A percentile compares a stretch with the other conserved stretches of the same genome.
phyloP scores from a whole-genome alignment of 1,140 invertebrate genomes.

The Drosophila kanapiae region DNA sequence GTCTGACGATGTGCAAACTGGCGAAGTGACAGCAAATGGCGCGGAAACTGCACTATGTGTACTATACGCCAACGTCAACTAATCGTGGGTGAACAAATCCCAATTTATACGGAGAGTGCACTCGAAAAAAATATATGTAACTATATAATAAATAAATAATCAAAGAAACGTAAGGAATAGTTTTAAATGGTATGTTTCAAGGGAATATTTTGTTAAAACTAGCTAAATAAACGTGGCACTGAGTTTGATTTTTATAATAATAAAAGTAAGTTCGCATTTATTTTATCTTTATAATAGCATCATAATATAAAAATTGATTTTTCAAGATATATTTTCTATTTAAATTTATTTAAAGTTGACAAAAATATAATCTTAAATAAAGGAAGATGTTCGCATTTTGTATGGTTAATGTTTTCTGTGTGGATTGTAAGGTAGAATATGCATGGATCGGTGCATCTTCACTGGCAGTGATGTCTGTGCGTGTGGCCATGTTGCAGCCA shows the following conservation, averaged over 20 bases:
- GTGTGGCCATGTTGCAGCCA: constrained; percentile 32
- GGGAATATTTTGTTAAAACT: no score
- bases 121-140: background rate
- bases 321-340: background rate
- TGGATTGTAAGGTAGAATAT: background rate
- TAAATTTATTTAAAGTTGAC: background rate
- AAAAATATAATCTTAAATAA: background rate
- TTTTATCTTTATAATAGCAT: no score
- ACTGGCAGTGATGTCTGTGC: constrained; percentile 9
- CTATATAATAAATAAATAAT: no score
- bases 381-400: background rate
- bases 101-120: constrained; percentile 76
- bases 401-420: background rate
- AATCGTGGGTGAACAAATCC: constrained; percentile 82
- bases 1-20: constrained; percentile 81
- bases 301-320: no score
- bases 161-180: no score
- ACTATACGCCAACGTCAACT: constrained; percentile 71
- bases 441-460: constrained; percentile 79
- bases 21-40: constrained; percentile 83
- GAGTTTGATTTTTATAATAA: no score
- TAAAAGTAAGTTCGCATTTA: no score
- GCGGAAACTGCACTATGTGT: constrained; percentile 71
- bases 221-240: no score
- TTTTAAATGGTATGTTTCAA: no score